These are phyloP conservation scores for Eciton burchellii DNA, from an alignment of 1,140 invertebrate genomes.

Conservation along the genomic window DNA sequence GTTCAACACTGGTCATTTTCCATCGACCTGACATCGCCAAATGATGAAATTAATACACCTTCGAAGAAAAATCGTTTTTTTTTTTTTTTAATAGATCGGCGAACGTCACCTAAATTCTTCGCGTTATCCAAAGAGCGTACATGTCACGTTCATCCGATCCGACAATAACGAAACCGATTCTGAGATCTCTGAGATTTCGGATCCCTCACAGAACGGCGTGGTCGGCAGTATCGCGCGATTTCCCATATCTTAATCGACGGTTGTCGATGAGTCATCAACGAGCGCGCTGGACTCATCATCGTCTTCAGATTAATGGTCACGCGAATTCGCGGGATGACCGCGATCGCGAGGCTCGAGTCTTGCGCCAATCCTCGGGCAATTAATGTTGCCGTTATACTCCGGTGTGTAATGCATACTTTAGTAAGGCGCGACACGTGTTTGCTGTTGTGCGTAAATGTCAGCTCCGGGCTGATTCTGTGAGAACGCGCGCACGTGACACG, in stretches of 20 bases:
- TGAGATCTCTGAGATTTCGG: too few species aligned
- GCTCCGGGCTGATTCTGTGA: slow-evolving; percentile 60
- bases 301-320: background rate
- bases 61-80: too few species aligned
- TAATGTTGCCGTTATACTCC: slow-evolving; percentile 61
- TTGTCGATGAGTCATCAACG: slow-evolving; percentile 27
- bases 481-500: slow-evolving; percentile 70
- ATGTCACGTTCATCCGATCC: too few species aligned
- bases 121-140: too few species aligned
- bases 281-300: background rate
- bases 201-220: background rate
- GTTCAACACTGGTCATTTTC: background rate
- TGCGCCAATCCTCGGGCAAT: slow-evolving; percentile 67
- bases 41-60: background rate
- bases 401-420: slow-evolving; percentile 63
- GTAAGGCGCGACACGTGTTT: slow-evolving; percentile 71
- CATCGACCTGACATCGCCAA: background rate
- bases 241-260: slow-evolving; percentile 4
- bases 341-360: slow-evolving; percentile 29
- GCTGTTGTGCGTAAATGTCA: slow-evolving; percentile 71
- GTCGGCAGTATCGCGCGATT: background rate
- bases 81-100: too few species aligned
- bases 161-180: too few species aligned
- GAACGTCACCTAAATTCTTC: too few species aligned
- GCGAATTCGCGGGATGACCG: background rate